Base-by-base conservation (phyloP, 1,140 invertebrate species). In the Triops cancriformis region DNA sequence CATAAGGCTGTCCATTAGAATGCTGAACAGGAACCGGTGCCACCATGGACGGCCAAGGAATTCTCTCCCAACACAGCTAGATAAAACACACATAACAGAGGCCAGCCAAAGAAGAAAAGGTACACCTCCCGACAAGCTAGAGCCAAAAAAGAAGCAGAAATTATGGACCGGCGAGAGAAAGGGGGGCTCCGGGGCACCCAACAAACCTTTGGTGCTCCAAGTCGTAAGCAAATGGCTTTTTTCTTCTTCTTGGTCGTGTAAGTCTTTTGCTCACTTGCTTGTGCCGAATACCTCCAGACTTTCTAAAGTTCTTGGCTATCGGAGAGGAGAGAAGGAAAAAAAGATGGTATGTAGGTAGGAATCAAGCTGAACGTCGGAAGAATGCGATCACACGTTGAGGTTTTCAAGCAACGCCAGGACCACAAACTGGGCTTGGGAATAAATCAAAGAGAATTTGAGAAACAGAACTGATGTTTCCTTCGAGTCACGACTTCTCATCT, bases 131-230 rank as follows among this genome's bases (percentile, higher is more conserved):
- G 31, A 37, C 31, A 37, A 37, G 7, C 2, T 37, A 37, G 2
- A 4, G 31, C 31, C 31, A 2, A 37, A 37, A 37, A 37, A 37
- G 31, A 37, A 37, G 31, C 31, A 37, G 31, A 37, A 64, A 23
- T 64, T 64, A 64, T 64, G 51, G 51, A 64, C 51, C 51, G 51
- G 51, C 51, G 51, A 64, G 51, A 64, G 51, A 64, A 64, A 64
- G 51, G 51, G 51, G 51, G 51, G 51, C 51, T 64, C 51, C 51
- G 51, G 51, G 51, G 51, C 51, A 64, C 51, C 51, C 51, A 64
- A 64, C 14, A 18, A 64, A n/a, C 51, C n/a, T n/a, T 18, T 23
- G 51, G 23, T 23, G 14, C 14, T 18, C 51, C 14, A 64, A n/a
- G 18, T n/a, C 23, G 23, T 23, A 64, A 18, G 51, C 51, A 64